Conservation (phyloP, 1,140 invertebrate species). For the Pseudomyrmex cubaensis region DNA sequence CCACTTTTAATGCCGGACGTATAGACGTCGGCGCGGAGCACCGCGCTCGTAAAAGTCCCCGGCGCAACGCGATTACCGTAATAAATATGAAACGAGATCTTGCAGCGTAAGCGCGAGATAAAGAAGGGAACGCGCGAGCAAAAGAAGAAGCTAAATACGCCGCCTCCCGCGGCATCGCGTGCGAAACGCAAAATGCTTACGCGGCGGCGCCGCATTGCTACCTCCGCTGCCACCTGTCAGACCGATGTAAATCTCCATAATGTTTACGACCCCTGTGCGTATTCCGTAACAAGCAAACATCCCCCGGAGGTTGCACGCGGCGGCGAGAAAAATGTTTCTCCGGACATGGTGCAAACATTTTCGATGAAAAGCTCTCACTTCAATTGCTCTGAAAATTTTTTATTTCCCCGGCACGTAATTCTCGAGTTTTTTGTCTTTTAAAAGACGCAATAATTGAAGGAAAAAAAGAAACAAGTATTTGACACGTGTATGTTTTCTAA, state of each 20-base stretch:
- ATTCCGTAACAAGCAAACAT: conserved; percentile 12
- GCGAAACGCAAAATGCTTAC: conserved; percentile 38
- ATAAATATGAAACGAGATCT: conserved; percentile 61
- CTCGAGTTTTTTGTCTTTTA: no score
- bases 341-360: no score
- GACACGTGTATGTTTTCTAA: background rate
- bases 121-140: conserved; percentile 22
- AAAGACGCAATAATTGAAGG: no score
- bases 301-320: background rate
- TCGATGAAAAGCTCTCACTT: no score
- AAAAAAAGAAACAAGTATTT: background rate
- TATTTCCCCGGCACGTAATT: no score
- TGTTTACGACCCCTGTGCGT: conserved; percentile 43
- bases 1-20: conserved; percentile 43
- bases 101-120: conserved; percentile 39
- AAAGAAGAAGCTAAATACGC: conserved; percentile 35
- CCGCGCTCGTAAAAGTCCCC: conserved; percentile 50
- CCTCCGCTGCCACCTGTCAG: conserved; percentile 43
- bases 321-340: no score
- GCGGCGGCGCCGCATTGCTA: conserved; percentile 1
- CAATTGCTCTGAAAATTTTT: no score
- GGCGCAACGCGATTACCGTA: conserved; percentile 46
- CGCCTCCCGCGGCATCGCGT: conserved; percentile 3
- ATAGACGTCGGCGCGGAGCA: conserved; percentile 24
- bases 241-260: conserved; percentile 51